phyloP scores from a whole-genome alignment of 2,113 vertebrate genomes.

The Mormoops blainvillei region DNA sequence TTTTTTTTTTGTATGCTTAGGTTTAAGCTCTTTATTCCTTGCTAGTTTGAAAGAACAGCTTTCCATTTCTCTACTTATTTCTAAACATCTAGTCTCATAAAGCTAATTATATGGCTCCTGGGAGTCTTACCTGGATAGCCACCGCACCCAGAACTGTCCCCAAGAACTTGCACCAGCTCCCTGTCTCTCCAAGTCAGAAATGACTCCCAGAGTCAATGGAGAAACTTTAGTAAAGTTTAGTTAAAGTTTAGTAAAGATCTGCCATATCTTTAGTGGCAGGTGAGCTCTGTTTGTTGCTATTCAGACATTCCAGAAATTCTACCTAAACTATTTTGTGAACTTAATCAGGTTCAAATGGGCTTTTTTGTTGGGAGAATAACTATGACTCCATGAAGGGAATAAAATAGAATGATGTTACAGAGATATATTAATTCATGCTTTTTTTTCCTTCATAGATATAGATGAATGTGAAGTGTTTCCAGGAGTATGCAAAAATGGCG shows the following conservation, averaged over 20 bases:
- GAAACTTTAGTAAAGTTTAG: too few relatives aligned
- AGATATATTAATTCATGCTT: not conserved
- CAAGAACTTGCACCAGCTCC: not conserved
- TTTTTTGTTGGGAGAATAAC: not conserved
- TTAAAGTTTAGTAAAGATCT: too few relatives aligned
- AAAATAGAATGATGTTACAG: not conserved
- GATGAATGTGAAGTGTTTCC: constrained; percentile 97
- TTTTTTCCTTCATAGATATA: constrained; percentile 86
- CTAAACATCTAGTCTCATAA: not conserved
- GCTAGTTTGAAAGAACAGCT: not conserved
- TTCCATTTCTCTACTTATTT: not conserved
- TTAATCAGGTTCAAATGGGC: not conserved
- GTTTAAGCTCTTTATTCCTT: not conserved
- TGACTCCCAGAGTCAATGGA: not conserved
- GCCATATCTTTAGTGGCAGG: not conserved
- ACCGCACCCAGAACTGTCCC: not conserved
- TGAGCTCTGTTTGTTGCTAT: not conserved
- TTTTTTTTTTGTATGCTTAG: not conserved
- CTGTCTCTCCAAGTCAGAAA: not conserved
- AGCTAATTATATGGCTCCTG: not conserved
- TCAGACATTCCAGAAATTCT: not conserved
- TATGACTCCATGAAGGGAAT: not conserved
- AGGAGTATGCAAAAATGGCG: constrained; percentile 93
- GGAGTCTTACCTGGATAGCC: not conserved
- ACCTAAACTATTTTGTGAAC: not conserved